phyloP scores from a whole-genome alignment of 2,888 invertebrate species.

The Tipula helvola region DNA sequence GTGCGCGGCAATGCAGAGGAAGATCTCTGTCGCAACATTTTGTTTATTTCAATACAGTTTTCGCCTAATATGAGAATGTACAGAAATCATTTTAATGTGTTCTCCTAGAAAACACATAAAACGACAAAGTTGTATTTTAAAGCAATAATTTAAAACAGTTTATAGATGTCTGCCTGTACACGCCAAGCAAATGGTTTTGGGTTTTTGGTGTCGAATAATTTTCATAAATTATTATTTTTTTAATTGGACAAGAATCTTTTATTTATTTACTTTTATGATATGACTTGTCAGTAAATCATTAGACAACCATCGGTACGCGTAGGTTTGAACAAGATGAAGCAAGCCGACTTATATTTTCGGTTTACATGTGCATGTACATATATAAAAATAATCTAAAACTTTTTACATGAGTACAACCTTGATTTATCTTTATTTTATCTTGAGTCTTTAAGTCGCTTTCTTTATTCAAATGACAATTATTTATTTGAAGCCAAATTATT shows the following conservation, averaged over 20 bases:
- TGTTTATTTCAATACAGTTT: background rate
- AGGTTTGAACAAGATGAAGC: background rate
- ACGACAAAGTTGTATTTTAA: background rate
- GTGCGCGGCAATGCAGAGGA: background rate
- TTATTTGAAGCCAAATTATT: too few relatives aligned
- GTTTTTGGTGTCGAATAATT: background rate
- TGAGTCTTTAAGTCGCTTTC: too few relatives aligned
- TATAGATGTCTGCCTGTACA: background rate
- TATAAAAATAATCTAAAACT: too few relatives aligned
- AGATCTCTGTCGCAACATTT: background rate
- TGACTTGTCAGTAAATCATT: background rate
- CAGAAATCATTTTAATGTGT: background rate
- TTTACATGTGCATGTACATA: too few relatives aligned
- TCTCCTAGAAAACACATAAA: background rate
- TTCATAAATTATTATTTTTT: background rate
- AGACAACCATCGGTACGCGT: background rate
- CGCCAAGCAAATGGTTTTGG: background rate
- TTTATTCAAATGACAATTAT: too few relatives aligned
- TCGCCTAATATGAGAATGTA: background rate
- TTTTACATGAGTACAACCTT: too few relatives aligned
- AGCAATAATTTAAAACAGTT: background rate
- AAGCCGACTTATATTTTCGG: background rate
- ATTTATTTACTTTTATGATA: background rate
- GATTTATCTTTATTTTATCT: too few relatives aligned
- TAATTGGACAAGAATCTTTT: background rate